Base-by-base conservation (phyloP, 2,888 invertebrate genomes). In the Netelia melanura region DNA sequence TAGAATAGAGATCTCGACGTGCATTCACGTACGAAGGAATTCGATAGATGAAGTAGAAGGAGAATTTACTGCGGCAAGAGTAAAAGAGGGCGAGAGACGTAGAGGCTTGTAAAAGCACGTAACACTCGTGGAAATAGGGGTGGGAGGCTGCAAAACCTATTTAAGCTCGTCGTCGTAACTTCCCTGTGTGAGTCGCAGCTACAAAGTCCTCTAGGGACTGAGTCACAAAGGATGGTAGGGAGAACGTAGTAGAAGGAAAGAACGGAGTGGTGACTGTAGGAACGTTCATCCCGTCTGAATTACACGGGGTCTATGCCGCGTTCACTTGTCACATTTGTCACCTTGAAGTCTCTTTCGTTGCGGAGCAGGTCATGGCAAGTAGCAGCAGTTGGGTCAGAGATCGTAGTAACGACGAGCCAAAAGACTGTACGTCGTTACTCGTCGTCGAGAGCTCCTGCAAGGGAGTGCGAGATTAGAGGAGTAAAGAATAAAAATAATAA, bases 321-420 rank as follows among this genome's bases (percentile, higher is more conserved):
- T 88, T 89, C 89, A 89, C 88, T 89, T 87, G 86, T 88, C 83
- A 88, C 86, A 83, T 86, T 89, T 87, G 87, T 87, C 86, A 84
- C 81, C 79, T 81, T 25, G 61, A 65, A 75, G 75, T 80, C 79
- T 62, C 65, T 23, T 68, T 44, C 52, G 77, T 71, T 78, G 58
- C 58, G 58, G 70, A 64, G 74, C 84, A 58, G 76, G 38, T 64
- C 68, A 62, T 54, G 70, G 70, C 78, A 65, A 76, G 71, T 56
- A 76, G 71, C 81, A 62, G 81, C 65, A 71, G 72, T 72, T 56
- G 68, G 77, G 78, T 82, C 80, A 84, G 65, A 80, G 76, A 75
- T 80, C 80, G 67, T 17, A 5, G 30, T 75, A 70, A 58, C 67
- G 64, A 64, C 71, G 75, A 30, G 67, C 68, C 84, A 84, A 74